A percentile compares a stretch with the other conserved stretches of the same genome.
phyloP scores from a whole-genome alignment of 1,140 invertebrate species.

The Drosophila obscura region DNA sequence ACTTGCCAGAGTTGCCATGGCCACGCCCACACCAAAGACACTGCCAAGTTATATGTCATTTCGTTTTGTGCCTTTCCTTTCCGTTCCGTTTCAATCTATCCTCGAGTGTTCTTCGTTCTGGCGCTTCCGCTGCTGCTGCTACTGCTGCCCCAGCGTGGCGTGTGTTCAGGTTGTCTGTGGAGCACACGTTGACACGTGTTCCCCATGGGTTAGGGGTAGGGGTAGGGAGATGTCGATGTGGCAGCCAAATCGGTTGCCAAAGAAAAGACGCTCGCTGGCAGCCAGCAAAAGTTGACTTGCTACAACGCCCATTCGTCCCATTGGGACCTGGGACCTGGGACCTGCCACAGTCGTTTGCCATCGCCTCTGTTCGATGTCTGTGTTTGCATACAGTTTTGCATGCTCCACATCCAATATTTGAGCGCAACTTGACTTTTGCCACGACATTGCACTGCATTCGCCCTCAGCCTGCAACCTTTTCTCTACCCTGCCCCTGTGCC shows the following conservation, averaged over 20 bases:
- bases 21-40: conserved; percentile 6
- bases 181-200: conserved; percentile 70
- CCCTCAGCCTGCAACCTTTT: conserved; percentile 15
- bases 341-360: conserved; percentile 19
- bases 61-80: conserved; percentile 27
- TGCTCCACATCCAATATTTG: conserved; percentile 64
- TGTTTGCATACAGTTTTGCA: conserved; percentile 70
- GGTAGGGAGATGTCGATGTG: not conserved
- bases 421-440: conserved; percentile 56
- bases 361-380: conserved; percentile 46
- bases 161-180: conserved; percentile 42
- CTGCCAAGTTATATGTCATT: conserved; percentile 58
- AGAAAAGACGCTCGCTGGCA: conserved; percentile 52
- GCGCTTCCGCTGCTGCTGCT: no score
- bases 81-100: conserved; percentile 60
- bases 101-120: no score
- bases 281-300: conserved; percentile 52
- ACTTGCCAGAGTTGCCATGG: conserved; percentile 4
- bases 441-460: not conserved
- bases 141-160: conserved; percentile 22
- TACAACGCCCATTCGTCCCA: conserved; percentile 49
- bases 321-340: conserved; percentile 13
- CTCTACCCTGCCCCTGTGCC: not conserved
- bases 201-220: conserved; percentile 26
- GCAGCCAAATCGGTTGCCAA: conserved; percentile 26